Evolutionary conservation across 92 coral and sea anemone species (phyloP), one percentile per base, ranked within the genome.

Genomic region (Isaurus tuberculatus): DNA sequence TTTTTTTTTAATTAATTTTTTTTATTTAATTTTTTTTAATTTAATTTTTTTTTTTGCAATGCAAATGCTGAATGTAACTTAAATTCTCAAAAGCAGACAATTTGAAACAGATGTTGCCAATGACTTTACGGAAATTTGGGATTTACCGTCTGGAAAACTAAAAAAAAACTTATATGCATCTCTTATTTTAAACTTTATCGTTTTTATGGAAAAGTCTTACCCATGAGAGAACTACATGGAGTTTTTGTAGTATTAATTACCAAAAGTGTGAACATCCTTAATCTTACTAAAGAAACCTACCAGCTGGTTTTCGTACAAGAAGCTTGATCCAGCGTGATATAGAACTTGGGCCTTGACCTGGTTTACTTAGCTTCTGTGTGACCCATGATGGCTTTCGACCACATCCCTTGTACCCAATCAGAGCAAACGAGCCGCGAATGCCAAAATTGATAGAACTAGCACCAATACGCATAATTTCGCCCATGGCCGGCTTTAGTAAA

Each of bases 341-440:
- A 0, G 57, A 36, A 29, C 80, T 85, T 15, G 94, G 92, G 1
- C 94, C 94, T 33, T 65, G 65, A 27, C 81, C 72, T 7, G 67
- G 83, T 26, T 5, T 10, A 14, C 66, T 49, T 37, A 30, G 63
- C 1, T 51, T 91, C 83, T 91, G 95, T 9, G 81, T 74, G 30
- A 89, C 71, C 92, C 92, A 91, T 16, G 66, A 75, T 22, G 95
- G 95, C 68, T 78, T 91, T 82, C 86, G 83, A 32, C 90, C 90
- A 75, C 84, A 78, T 9, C 92, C 95, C 43, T 89, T 92, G 68
- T 70, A 89, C 9, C 95, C 95, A 37, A 92, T 69, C 25, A 92
- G 80, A 15, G 80, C 77, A 88, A 90, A 92, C 20, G 91, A 86
- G 29, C 85, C 95, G 15, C 89, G 89, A 30, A 55, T 60, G 34